Base-by-base conservation (phyloP, 53 echinoderm and acorn worm species). In the Holothuria scabra region DNA sequence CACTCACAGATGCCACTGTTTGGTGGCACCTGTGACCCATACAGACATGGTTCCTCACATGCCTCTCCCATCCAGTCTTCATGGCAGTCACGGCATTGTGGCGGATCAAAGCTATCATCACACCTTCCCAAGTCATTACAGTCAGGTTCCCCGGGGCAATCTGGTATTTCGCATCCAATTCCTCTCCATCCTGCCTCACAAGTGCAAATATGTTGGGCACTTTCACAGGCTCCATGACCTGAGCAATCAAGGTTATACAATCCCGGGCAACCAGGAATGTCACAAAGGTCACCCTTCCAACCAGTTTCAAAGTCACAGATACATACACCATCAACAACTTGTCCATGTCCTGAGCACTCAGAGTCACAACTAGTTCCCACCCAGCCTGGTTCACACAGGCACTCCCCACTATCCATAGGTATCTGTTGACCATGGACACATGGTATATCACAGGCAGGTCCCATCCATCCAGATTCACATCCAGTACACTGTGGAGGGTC, bases 211-310 rank as follows among this genome's bases (percentile, higher is more conserved):
- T 92, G 95, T 60, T 87, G 86, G 37, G 95, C 83, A 84, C 95
- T 95, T 57, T 95, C 92, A 62, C 95, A 95, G 64, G 72, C 86
- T 69, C 95, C 95, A 58, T 88, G 84, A 11, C 89, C 95, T 60
- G 84, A 90, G 65, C 95, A 95, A 68, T 95, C 95, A 12, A 92
- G 75, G 58, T 76, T 86, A 29, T 37, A 69, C 74, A 83, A 84
- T 12, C 95, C 95, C 22, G 95, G 95, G 67, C 95, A 95, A 30
- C 95, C 95, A 37, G 95, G 95, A 59, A 88, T 28, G 60, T 95
- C 95, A 62, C 95, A 95, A 8, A 95, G 82, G 41, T 92, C 90
- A 30, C 95, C 95, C 35, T 93, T 93, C 95, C 95, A 95, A 13
- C 90, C 95, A 1, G 90, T 85, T 21, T 88, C 90, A 79, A 88